A percentile compares a stretch with the other conserved stretches of the same genome.
phyloP scores from a whole-genome alignment of 2,888 invertebrate genomes.

The Apotomis betuletana region DNA sequence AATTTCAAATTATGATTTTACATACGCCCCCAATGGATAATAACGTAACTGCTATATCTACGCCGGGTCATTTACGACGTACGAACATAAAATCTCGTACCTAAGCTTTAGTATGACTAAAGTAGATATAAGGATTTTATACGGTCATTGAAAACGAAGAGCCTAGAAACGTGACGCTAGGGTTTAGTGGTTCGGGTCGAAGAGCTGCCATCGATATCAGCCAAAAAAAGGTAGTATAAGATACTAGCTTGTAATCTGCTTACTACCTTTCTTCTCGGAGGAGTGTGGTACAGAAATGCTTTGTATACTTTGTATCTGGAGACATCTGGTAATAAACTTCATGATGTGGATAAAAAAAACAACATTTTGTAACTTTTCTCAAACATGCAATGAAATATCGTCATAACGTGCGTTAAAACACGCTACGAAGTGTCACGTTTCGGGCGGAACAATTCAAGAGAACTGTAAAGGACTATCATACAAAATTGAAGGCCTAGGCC shows the following conservation, averaged over 20 bases:
- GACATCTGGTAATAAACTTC: neutral
- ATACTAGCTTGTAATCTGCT: neutral
- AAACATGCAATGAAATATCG: too few relatives aligned
- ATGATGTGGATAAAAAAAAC: too few relatives aligned
- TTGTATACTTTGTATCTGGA: neutral
- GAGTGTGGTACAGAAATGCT: neutral
- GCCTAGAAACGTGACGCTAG: constrained; percentile 19
- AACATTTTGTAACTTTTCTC: too few relatives aligned
- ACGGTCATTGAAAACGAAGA: constrained; percentile 15
- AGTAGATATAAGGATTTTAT: constrained; percentile 17
- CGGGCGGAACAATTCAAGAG: too few relatives aligned
- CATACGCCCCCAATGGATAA: neutral
- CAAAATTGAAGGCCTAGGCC: too few relatives aligned
- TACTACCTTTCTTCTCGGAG: neutral
- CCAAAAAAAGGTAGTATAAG: neutral
- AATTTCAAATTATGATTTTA: constrained; percentile 30
- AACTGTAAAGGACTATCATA: too few relatives aligned
- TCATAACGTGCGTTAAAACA: too few relatives aligned
- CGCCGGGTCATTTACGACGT: constrained; percentile 26
- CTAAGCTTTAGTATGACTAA: constrained; percentile 13
- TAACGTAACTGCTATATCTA: constrained; percentile 4
- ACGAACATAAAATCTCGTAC: constrained; percentile 25
- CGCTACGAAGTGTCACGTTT: too few relatives aligned
- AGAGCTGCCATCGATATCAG: neutral
- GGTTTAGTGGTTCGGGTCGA: constrained; percentile 2